Conservation (phyloP, 2,797 vertebrate genomes). For the Sebastes matsubarae region DNA sequence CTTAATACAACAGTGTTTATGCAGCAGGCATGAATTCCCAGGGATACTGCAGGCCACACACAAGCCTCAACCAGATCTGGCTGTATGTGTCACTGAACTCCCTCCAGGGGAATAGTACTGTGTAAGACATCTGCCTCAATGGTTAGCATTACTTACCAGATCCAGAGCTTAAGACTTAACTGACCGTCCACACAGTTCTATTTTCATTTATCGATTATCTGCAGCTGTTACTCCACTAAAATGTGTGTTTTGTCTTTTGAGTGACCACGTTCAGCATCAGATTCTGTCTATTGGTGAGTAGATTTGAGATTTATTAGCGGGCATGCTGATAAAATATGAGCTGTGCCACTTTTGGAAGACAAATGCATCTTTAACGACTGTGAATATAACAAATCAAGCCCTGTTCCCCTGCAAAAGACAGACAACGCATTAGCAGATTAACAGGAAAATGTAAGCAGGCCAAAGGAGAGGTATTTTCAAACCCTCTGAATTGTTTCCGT, state of each 20-base stretch:
- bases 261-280: not conserved
- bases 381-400: not conserved
- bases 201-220: constrained; percentile 2
- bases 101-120: not conserved
- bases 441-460: constrained; percentile 3
- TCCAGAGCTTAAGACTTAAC: not conserved
- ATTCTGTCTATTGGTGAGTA: not conserved
- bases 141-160: constrained; percentile 15
- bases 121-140: constrained; percentile 20
- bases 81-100: not conserved
- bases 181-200: not conserved
- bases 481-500: constrained; percentile 17
- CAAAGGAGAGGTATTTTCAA: constrained; percentile 11
- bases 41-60: constrained; percentile 17
- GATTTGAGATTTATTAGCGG: not conserved
- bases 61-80: not conserved
- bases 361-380: not conserved
- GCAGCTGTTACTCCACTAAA: not conserved
- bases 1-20: constrained; percentile 18
- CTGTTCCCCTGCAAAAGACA: not conserved
- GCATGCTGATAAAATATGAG: not conserved
- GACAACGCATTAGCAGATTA: not conserved
- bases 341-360: not conserved
- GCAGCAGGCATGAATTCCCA: constrained; percentile 18
- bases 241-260: not conserved